Conservation (phyloP, 2,888 invertebrate genomes). For the Syrphus vitripennis region DNA sequence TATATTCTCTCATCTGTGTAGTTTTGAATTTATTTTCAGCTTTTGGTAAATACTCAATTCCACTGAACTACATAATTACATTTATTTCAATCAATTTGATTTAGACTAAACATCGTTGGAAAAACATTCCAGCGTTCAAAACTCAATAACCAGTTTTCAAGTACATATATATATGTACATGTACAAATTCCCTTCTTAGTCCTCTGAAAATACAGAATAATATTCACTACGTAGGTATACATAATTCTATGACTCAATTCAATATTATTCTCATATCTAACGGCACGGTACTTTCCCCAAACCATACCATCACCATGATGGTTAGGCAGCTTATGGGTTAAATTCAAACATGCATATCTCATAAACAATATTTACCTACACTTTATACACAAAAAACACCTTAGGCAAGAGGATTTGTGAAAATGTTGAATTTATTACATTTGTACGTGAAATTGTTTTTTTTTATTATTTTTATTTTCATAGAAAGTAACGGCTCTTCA, state of each 20-base stretch:
- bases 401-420: not conserved
- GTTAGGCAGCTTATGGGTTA: not conserved
- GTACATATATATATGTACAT: not conserved
- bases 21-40: no score
- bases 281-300: not conserved
- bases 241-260: conserved; percentile 20
- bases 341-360: not conserved
- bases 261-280: conserved; percentile 12
- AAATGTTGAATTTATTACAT: not conserved
- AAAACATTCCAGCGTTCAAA: conserved; percentile 3
- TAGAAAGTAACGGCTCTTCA: not conserved
- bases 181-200: not conserved
- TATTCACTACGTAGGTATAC: not conserved
- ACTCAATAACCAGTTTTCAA: conserved; percentile 19
- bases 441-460: not conserved
- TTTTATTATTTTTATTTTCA: not conserved
- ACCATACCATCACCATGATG: not conserved
- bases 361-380: conserved; percentile 1
- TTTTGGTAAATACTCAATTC: not conserved
- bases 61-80: conserved; percentile 24
- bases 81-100: conserved; percentile 57
- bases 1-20: no score
- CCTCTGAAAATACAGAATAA: not conserved
- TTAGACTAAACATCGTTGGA: conserved; percentile 22
- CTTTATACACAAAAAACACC: not conserved